Conservation (phyloP, 2,113 vertebrate genomes). For the Dromaius novaehollandiae region DNA sequence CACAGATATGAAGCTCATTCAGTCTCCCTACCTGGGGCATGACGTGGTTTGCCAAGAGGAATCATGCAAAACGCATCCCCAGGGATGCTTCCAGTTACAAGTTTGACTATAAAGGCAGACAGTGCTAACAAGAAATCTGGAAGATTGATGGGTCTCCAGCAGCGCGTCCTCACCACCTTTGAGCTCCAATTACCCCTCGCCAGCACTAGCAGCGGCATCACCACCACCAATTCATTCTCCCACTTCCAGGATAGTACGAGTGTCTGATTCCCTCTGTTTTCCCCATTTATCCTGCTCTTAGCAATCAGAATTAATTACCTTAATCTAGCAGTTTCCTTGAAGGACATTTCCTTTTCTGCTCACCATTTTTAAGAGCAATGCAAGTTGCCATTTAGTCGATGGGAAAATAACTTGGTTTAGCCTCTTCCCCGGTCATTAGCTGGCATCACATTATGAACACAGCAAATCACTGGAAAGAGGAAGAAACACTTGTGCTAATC, state of each 20-base stretch:
- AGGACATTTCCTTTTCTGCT: neutral
- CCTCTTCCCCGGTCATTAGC: conserved; percentile 2
- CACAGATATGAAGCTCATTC: no score
- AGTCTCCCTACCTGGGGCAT: neutral
- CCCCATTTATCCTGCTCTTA: neutral
- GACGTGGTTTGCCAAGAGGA: neutral
- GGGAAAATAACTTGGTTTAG: neutral
- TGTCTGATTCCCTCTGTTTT: neutral
- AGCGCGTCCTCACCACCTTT: neutral
- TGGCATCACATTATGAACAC: neutral
- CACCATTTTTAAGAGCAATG: neutral
- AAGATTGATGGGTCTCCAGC: neutral
- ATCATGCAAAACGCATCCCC: neutral
- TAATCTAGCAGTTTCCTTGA: neutral
- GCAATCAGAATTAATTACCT: neutral
- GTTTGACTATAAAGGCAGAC: rapidly evolving
- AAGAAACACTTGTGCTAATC: conserved; percentile 39
- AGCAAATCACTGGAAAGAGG: neutral
- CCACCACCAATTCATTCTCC: neutral
- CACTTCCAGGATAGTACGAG: neutral
- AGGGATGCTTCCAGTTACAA: neutral
- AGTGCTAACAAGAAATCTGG: neutral
- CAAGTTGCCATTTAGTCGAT: neutral
- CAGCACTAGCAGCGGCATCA: neutral
- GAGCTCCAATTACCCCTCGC: neutral